A percentile compares a stretch with the other conserved stretches of the same genome.
phyloP scores from a whole-genome alignment of 2,797 vertebrate genomes.

The Pangasius krempfi region DNA sequence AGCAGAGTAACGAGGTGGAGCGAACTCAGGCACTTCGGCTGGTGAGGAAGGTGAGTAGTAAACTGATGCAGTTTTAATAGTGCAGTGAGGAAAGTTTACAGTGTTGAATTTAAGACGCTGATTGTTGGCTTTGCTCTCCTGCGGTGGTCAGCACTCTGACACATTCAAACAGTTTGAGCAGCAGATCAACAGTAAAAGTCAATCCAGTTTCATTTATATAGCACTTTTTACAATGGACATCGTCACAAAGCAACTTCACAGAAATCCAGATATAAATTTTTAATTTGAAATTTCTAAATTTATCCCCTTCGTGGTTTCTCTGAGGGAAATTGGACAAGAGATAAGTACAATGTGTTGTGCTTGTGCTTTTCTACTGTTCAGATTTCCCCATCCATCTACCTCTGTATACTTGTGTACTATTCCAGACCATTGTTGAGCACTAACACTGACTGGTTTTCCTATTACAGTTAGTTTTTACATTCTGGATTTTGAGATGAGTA shows the following conservation, averaged over 20 bases:
- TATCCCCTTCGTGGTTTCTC: neutral
- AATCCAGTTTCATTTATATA: neutral
- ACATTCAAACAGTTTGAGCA: neutral
- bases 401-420: neutral
- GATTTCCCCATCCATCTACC: neutral
- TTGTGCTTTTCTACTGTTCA: too few species aligned
- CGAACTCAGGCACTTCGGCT: conserved; percentile 96
- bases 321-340: neutral
- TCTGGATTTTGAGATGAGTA: neutral
- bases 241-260: neutral
- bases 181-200: neutral
- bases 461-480: neutral
- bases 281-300: too few species aligned
- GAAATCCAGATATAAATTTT: neutral
- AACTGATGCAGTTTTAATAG: neutral
- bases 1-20: conserved; percentile 98
- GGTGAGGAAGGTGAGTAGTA: conserved; percentile 89
- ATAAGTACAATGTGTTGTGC: neutral
- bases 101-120: neutral
- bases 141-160: neutral
- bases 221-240: neutral
- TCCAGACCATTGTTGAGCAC: neutral
- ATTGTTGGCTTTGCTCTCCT: neutral
- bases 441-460: neutral
- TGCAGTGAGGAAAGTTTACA: neutral